Evolutionary conservation across 2,113 vertebrate genomes (phyloP).

Genomic region (Spea multiplicata): DNA sequence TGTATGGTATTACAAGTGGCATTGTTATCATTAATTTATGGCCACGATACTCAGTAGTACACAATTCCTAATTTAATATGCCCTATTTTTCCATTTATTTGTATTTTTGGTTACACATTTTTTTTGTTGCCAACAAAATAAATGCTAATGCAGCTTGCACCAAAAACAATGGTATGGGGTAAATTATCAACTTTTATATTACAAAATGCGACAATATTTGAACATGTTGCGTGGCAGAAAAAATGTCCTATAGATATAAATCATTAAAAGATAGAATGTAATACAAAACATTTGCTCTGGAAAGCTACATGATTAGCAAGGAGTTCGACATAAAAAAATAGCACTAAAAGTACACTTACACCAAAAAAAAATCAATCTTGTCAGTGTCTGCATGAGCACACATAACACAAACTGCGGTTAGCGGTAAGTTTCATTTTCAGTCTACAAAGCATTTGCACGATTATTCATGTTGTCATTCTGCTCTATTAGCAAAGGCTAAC

Average conservation of each 20-base stretch:
- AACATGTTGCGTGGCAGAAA: too few species aligned
- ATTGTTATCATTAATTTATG: conserved; percentile 7
- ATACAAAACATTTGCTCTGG: too few species aligned
- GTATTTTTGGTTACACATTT: not conserved
- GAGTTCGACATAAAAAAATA: too few species aligned
- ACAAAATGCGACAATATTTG: too few species aligned
- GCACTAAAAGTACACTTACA: not conserved
- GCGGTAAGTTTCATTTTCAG: conserved; percentile 77
- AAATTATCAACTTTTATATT: too few species aligned
- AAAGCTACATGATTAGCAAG: too few species aligned
- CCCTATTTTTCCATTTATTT: not conserved
- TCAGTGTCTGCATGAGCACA: conserved; percentile 90
- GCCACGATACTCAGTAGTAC: not conserved
- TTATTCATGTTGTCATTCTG: conserved; percentile 98
- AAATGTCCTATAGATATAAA: too few species aligned
- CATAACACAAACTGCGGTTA: conserved; percentile 69
- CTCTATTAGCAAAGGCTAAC: conserved; percentile 99
- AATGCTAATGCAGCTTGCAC: too few species aligned
- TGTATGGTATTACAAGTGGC: conserved; percentile 9
- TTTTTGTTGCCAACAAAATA: not conserved
- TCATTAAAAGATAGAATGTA: too few species aligned
- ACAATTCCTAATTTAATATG: not conserved
- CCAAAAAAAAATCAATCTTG: not conserved
- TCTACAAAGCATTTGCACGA: conserved; percentile 86
- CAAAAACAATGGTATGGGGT: too few species aligned